These are phyloP conservation scores for Trichogramma evanescens DNA, from an alignment of 2,888 invertebrate genomes.

Conservation along the genomic window DNA sequence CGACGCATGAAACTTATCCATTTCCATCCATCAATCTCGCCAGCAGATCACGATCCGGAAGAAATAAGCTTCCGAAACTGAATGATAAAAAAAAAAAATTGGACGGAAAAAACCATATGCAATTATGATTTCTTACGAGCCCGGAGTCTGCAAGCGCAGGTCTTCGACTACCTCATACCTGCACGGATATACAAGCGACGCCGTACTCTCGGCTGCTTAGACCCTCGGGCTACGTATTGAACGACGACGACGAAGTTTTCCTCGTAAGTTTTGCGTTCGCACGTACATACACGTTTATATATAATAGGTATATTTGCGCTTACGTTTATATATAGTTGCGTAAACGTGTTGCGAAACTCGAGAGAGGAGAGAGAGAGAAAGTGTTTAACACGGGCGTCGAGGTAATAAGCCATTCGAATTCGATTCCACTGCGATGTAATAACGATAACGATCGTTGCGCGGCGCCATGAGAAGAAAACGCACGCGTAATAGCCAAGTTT, in stretches of 20 bases:
- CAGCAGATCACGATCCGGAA: conserved; percentile 7
- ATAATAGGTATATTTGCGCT: too few species aligned
- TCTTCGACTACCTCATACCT: not conserved
- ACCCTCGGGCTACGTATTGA: not conserved
- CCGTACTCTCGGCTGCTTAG: not conserved
- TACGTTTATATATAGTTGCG: too few species aligned
- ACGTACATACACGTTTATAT: too few species aligned
- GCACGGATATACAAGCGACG: not conserved
- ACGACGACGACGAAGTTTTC: not conserved
- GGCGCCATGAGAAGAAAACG: too few species aligned
- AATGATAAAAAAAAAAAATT: not conserved
- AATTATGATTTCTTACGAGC: not conserved
- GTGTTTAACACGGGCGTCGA: too few species aligned
- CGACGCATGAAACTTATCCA: conserved; percentile 9
- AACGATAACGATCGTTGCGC: too few species aligned
- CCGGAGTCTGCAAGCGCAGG: not conserved
- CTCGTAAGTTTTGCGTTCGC: too few species aligned
- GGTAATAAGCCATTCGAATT: too few species aligned
- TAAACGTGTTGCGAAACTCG: too few species aligned
- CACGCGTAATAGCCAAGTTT: too few species aligned
- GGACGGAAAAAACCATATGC: not conserved
- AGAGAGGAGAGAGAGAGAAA: too few species aligned
- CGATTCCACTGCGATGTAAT: too few species aligned
- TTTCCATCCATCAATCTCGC: conserved; percentile 17
- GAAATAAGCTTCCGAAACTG: not conserved